A percentile compares a stretch with the other conserved stretches of the same genome.
These are phyloP conservation scores for Ovis aries DNA, from an alignment of 2,113 vertebrate genomes.

Conservation along the genomic window DNA sequence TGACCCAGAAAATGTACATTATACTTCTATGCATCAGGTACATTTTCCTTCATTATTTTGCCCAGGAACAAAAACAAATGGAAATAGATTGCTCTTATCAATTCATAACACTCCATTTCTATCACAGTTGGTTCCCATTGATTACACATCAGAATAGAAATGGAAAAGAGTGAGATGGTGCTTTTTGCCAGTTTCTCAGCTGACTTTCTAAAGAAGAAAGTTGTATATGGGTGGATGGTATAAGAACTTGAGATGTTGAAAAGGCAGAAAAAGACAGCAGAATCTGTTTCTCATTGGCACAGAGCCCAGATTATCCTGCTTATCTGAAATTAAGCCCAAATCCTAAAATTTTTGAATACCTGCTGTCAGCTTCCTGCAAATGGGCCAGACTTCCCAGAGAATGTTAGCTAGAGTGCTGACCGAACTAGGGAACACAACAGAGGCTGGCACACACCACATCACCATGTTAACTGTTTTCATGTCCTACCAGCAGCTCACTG, in stretches of 20 bases:
- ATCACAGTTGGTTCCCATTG: constrained; percentile 45
- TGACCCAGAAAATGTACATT: neutral
- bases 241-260: constrained; percentile 15
- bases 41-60: neutral
- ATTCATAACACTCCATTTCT: constrained; percentile 29
- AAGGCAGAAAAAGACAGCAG: constrained; percentile 14
- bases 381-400: neutral
- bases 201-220: constrained; percentile 40
- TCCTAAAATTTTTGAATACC: neutral
- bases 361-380: neutral
- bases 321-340: constrained; percentile 15
- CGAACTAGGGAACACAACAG: neutral
- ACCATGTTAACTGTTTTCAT: neutral
- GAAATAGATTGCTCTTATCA: constrained; percentile 33
- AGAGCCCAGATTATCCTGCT: neutral
- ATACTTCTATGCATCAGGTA: neutral
- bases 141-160: constrained; percentile 53
- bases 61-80: constrained; percentile 36
- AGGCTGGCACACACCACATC: neutral
- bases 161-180: constrained; percentile 12
- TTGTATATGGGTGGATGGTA: constrained; percentile 3
- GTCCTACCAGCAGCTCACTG: neutral
- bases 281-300: neutral
- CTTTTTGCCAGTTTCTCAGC: constrained; percentile 18
- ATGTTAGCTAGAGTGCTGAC: neutral